A percentile compares a stretch with the other conserved stretches of the same genome.
These are phyloP conservation scores for Gymnoscopelus braueri DNA, from an alignment of 2,797 vertebrate species.

Conservation along the genomic window DNA sequence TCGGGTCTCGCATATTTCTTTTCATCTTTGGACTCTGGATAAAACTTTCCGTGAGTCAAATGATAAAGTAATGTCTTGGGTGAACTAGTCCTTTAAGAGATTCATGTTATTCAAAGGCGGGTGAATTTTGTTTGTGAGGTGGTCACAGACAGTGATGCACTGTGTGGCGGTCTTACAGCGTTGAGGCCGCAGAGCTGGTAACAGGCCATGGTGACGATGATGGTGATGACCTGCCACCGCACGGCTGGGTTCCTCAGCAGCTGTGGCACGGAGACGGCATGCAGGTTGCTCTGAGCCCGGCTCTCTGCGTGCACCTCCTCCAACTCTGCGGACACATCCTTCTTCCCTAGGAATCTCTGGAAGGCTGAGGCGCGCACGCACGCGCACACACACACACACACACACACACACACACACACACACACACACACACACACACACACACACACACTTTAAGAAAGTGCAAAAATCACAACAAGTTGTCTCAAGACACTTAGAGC, in stretches of 20 bases:
- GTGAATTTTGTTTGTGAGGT: too few relatives aligned
- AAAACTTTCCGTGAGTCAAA: too few relatives aligned
- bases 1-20: too few relatives aligned
- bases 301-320: slow-evolving; percentile 87
- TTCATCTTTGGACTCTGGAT: too few relatives aligned
- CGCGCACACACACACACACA: background rate
- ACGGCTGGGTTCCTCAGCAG: slow-evolving; percentile 78
- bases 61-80: too few relatives aligned
- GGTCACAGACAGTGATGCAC: too few relatives aligned
- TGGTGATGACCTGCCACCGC: slow-evolving; percentile 90
- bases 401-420: background rate
- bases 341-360: slow-evolving; percentile 88
- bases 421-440: slow-evolving; percentile 1
- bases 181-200: slow-evolving; percentile 97
- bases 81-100: too few relatives aligned
- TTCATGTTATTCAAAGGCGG: too few relatives aligned
- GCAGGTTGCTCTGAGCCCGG: slow-evolving; percentile 79
- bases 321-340: slow-evolving; percentile 87
- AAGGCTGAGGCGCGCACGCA: slow-evolving; percentile 80
- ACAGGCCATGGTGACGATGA: slow-evolving; percentile 89
- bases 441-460: background rate
- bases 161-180: slow-evolving; percentile 76
- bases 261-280: slow-evolving; percentile 76
- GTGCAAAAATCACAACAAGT: background rate
- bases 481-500: background rate